Percentiles rank a stretch among this genome's conserved stretches.
phyloP scores from a whole-genome alignment of 2,888 invertebrate species.

The Harpalus rufipes region DNA sequence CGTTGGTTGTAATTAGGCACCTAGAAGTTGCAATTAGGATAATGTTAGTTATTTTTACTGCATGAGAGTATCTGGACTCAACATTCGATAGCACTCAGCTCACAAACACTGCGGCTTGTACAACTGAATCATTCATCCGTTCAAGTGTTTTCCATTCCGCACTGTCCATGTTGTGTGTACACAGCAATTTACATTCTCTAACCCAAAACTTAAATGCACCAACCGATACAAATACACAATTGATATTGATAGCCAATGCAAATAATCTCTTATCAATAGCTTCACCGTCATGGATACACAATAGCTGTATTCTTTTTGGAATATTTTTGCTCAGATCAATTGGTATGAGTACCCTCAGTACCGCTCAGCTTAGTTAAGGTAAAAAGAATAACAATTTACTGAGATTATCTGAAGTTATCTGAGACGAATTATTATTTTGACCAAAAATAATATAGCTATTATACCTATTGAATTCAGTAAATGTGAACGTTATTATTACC shows the following conservation, averaged over 20 bases:
- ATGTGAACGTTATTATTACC: too few species aligned
- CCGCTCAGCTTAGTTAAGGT: too few species aligned
- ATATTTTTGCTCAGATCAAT: too few species aligned
- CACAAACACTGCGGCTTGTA: background rate
- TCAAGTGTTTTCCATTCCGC: slow-evolving; percentile 17
- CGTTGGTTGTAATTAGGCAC: background rate
- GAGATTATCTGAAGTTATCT: too few species aligned
- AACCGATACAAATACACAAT: background rate
- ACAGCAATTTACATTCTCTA: background rate
- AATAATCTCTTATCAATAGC: background rate
- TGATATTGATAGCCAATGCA: background rate
- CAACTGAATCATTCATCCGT: slow-evolving; percentile 1
- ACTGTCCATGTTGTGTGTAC: background rate
- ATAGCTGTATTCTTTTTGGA: too few species aligned
- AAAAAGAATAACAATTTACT: too few species aligned
- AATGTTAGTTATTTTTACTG: slow-evolving; percentile 31
- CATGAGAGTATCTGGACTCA: background rate
- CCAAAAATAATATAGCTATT: too few species aligned
- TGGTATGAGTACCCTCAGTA: too few species aligned
- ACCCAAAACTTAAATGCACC: background rate
- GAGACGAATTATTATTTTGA: too few species aligned
- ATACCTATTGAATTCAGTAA: too few species aligned
- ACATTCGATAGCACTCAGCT: slow-evolving; percentile 8
- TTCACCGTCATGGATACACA: too few species aligned
- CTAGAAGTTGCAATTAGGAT: slow-evolving; percentile 11